A percentile compares a stretch with the other conserved stretches of the same genome.
Evolutionary conservation across 2,888 invertebrate genomes (phyloP).

Genomic region (Diogma glabrata): DNA sequence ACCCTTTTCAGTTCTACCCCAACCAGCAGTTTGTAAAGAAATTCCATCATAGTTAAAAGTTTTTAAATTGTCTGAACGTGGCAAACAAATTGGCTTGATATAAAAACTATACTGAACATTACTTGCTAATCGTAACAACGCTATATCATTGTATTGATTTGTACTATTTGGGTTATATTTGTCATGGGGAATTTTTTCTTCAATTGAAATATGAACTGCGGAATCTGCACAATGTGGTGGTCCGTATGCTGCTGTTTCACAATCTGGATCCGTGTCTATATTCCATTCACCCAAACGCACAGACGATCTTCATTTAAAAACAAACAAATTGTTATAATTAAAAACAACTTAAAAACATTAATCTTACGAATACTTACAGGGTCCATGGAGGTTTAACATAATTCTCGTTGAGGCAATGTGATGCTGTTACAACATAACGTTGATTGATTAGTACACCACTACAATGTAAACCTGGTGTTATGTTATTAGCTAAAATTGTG

Average conservation of each 20-base stretch:
- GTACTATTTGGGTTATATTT: constrained; percentile 43
- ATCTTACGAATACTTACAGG: too few species aligned
- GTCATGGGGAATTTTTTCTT: constrained; percentile 52
- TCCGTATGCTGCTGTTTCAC: background rate
- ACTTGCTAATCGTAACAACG: constrained; percentile 47
- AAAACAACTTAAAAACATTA: too few species aligned
- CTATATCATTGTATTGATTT: constrained; percentile 59
- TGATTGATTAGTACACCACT: background rate
- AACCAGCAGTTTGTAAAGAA: constrained; percentile 45
- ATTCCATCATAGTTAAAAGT: constrained; percentile 30
- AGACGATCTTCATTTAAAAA: background rate
- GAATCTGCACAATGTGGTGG: constrained; percentile 35
- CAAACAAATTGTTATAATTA: too few species aligned
- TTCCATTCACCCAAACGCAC: constrained; percentile 40
- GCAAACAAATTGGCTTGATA: constrained; percentile 46
- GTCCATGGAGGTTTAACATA: constrained; percentile 9
- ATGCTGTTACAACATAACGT: constrained; percentile 4
- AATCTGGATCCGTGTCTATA: constrained; percentile 43
- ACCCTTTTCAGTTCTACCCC: constrained; percentile 47
- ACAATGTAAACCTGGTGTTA: constrained; percentile 7
- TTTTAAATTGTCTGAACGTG: constrained; percentile 27
- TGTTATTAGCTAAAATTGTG: too few species aligned
- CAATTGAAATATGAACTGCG: constrained; percentile 48
- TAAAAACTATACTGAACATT: constrained; percentile 42
- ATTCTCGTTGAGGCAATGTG: constrained; percentile 45